Conservation (phyloP, 1,140 invertebrate species). For the Cyphomyrmex costatus region DNA sequence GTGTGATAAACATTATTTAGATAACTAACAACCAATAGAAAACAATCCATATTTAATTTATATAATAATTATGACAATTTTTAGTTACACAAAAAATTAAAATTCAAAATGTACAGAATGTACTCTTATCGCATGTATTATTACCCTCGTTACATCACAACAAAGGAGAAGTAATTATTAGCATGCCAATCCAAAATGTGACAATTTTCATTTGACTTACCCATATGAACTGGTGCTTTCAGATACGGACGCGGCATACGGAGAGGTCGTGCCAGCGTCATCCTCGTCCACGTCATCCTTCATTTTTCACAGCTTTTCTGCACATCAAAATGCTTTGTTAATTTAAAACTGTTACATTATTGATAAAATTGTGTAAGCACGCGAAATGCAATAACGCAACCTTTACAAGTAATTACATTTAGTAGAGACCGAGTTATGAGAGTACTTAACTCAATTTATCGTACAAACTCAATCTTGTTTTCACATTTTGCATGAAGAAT, state of each 20-base stretch:
- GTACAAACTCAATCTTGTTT: constrained; percentile 18
- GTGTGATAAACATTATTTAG: constrained; percentile 1
- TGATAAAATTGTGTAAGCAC: constrained; percentile 14
- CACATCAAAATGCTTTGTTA: constrained; percentile 36
- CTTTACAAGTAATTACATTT: constrained; percentile 28
- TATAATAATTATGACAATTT: not conserved
- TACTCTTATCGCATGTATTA: not conserved
- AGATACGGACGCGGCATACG: constrained; percentile 61
- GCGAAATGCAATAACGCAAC: constrained; percentile 18
- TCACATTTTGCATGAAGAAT: not conserved
- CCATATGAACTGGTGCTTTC: constrained; percentile 72
- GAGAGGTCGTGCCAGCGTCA: constrained; percentile 77
- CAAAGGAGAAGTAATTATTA: not conserved
- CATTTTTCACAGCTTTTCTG: constrained; percentile 75
- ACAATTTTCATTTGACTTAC: constrained; percentile 72
- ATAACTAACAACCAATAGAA: not conserved
- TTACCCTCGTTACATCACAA: not conserved
- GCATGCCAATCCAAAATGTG: not conserved
- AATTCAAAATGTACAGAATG: constrained; percentile 5
- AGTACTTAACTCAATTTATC: constrained; percentile 5
- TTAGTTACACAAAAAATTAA: not conserved
- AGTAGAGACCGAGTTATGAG: constrained; percentile 18
- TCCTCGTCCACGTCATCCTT: constrained; percentile 84
- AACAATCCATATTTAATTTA: not conserved
- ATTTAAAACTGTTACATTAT: not conserved